phyloP scores from a whole-genome alignment of 2,888 invertebrate species.

The Trichopria drosophilae region DNA sequence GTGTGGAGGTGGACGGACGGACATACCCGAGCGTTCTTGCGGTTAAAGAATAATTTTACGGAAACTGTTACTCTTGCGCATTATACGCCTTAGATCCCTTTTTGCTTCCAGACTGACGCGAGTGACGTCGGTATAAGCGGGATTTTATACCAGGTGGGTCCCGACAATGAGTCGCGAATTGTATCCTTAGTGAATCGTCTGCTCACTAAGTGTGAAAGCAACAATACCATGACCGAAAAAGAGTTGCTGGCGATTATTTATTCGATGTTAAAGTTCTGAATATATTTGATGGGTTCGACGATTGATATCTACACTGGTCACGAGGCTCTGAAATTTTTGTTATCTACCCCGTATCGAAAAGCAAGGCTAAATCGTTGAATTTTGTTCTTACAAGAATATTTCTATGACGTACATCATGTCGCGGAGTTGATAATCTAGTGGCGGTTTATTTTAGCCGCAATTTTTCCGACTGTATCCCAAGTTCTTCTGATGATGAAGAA shows the following conservation, averaged over 20 bases:
- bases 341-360: constrained; percentile 34
- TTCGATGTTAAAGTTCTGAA: constrained; percentile 38
- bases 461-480: too few relatives aligned
- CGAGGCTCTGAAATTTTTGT: constrained; percentile 37
- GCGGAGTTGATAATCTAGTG: too few relatives aligned
- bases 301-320: constrained; percentile 41
- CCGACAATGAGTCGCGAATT: constrained; percentile 6
- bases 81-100: constrained; percentile 4
- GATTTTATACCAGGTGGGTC: constrained; percentile 22
- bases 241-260: constrained; percentile 39
- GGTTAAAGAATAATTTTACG: too few relatives aligned
- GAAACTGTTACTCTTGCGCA: constrained; percentile 17
- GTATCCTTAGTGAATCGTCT: constrained; percentile 35
- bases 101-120: constrained; percentile 24
- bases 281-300: constrained; percentile 39
- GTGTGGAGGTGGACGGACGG: too few relatives aligned
- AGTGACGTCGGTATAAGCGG: constrained; percentile 30
- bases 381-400: constrained; percentile 37
- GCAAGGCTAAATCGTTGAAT: constrained; percentile 39
- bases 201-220: constrained; percentile 25
- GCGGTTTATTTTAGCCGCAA: too few relatives aligned
- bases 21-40: too few relatives aligned
- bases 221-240: constrained; percentile 38
- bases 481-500: too few relatives aligned
- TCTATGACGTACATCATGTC: constrained; percentile 34